Conservation (phyloP, 35 echinoderm and acorn worm species). For the Heliocidaris erythrogramma region DNA sequence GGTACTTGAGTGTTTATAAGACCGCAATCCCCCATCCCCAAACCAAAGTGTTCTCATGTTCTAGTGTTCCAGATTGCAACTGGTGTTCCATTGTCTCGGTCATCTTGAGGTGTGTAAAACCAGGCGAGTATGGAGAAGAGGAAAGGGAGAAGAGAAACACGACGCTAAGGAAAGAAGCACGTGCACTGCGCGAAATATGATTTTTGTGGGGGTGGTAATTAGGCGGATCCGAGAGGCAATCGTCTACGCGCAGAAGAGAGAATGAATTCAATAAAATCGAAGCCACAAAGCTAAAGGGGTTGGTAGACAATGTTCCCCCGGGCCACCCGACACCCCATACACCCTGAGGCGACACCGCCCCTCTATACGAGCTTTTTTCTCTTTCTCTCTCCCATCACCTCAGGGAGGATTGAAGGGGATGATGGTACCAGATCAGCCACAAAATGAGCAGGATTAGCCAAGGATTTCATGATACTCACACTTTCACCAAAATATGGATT, state of each 20-base stretch:
- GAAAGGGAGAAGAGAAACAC: not conserved
- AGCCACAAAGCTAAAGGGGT: constrained; percentile 20
- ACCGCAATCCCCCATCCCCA: constrained; percentile 32
- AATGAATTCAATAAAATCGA: constrained; percentile 43
- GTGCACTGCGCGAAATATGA: constrained; percentile 38
- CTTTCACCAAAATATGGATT: constrained; percentile 25
- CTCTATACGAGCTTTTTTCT: constrained; percentile 5
- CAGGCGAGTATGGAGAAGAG: not conserved
- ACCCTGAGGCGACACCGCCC: constrained; percentile 38
- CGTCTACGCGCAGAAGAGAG: not conserved
- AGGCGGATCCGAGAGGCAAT: constrained; percentile 6
- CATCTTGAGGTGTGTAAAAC: constrained; percentile 45
- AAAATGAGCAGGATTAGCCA: constrained; percentile 29
- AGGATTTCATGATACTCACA: constrained; percentile 27
- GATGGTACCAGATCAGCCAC: constrained; percentile 2
- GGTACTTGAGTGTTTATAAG: constrained; percentile 50
- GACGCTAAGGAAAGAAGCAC: constrained; percentile 31
- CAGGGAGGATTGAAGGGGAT: not conserved
- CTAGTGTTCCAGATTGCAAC: constrained; percentile 48
- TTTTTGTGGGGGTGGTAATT: constrained; percentile 34
- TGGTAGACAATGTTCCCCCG: constrained; percentile 40
- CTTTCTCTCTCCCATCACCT: not conserved
- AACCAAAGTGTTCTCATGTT: constrained; percentile 44
- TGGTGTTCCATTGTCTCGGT: constrained; percentile 37
- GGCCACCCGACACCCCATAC: constrained; percentile 44